These are phyloP conservation scores for Pavo muticus DNA, from an alignment of 2,113 vertebrate species.

Conservation along the genomic window DNA sequence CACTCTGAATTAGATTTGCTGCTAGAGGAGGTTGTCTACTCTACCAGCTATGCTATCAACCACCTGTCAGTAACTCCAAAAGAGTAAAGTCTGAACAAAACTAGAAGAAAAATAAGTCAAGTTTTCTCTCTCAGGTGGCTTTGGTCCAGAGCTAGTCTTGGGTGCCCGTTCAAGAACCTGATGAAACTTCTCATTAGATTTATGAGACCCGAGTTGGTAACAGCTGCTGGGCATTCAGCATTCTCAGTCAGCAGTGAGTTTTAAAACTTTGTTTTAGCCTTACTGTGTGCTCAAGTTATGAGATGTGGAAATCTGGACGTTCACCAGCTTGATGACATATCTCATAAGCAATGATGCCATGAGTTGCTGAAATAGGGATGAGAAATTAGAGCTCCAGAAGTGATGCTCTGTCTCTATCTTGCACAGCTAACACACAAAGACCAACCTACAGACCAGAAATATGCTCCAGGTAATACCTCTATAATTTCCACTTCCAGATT, in stretches of 20 bases:
- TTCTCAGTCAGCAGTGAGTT: not conserved
- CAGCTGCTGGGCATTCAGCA: not conserved
- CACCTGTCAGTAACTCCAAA: not conserved
- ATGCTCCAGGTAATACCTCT: not conserved
- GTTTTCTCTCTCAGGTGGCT: not conserved
- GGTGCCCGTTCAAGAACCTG: not conserved
- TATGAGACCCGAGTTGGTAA: not conserved
- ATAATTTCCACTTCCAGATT: conserved; percentile 18
- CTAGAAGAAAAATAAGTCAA: not conserved
- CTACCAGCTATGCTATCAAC: not conserved
- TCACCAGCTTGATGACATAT: conserved; percentile 4
- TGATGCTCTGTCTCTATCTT: not conserved
- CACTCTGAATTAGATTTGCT: not conserved
- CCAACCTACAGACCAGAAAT: not conserved
- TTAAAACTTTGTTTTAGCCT: not conserved
- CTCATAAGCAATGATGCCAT: not conserved
- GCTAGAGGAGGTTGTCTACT: not conserved
- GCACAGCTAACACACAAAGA: not conserved
- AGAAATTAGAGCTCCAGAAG: not conserved
- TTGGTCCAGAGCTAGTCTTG: not conserved
- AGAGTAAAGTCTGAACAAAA: not conserved
- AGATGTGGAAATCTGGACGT: conserved; percentile 24
- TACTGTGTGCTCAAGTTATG: not conserved
- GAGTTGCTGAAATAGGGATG: not conserved
- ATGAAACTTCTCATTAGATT: not conserved